These are phyloP conservation scores for Guaruba guarouba DNA, from an alignment of 2,113 vertebrate species.

Conservation along the genomic window DNA sequence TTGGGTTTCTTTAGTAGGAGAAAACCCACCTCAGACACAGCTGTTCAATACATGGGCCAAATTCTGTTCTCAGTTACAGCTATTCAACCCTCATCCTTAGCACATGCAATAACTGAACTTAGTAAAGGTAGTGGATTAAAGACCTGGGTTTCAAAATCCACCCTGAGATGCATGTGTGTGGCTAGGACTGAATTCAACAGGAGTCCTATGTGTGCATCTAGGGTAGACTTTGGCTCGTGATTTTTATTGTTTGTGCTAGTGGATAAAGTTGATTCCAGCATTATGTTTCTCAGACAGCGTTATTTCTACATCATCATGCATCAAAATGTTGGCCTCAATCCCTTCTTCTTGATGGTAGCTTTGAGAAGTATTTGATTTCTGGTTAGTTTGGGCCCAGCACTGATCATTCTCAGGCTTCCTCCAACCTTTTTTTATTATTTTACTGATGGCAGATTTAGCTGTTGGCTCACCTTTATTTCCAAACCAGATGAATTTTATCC, in stretches of 20 bases:
- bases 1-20: not conserved
- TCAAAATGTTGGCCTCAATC: constrained; percentile 57
- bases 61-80: constrained; percentile 17
- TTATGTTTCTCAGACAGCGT: constrained; percentile 28
- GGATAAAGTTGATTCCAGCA: constrained; percentile 44
- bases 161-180: constrained; percentile 48
- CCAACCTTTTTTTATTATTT: constrained; percentile 14
- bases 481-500: constrained; percentile 43
- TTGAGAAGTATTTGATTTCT: constrained; percentile 54
- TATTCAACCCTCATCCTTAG: not conserved
- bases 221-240: constrained; percentile 11
- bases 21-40: constrained; percentile 37
- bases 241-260: constrained; percentile 49
- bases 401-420: constrained; percentile 58
- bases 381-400: constrained; percentile 25
- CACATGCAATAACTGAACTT: not conserved
- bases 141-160: constrained; percentile 15
- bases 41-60: not conserved
- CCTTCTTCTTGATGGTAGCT: constrained; percentile 46
- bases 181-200: constrained; percentile 22
- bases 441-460: constrained; percentile 53
- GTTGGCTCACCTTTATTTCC: constrained; percentile 50
- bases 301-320: constrained; percentile 48
- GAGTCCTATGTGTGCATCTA: not conserved
- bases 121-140: constrained; percentile 11